Percentiles rank a stretch among this genome's conserved stretches.
Conservation (phyloP, 2,797 vertebrate species). For the Eidolon dupreanum region DNA sequence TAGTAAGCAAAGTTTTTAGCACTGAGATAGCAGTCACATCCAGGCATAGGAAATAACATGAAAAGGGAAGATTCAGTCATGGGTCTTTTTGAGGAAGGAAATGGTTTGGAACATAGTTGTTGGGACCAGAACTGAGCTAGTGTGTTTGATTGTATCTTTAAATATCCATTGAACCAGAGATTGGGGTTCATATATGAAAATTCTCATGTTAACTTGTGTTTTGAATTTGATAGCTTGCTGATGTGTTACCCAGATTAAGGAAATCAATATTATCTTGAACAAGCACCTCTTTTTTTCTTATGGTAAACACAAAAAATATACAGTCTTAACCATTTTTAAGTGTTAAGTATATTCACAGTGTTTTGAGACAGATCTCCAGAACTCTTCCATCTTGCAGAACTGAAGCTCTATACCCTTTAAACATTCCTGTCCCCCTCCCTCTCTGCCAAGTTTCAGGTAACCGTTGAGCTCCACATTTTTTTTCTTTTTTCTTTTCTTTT, state of each 20-base stretch:
- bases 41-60: background rate
- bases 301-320: background rate
- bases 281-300: background rate
- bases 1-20: constrained; percentile 2
- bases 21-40: background rate
- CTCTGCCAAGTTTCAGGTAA: background rate
- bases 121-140: background rate
- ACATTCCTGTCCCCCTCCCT: background rate
- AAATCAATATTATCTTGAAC: constrained; percentile 36
- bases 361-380: background rate
- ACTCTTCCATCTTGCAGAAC: background rate
- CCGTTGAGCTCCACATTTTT: background rate
- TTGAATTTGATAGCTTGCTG: constrained; percentile 48
- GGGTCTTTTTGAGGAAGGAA: background rate
- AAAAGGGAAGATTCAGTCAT: background rate
- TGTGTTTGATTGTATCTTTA: constrained; percentile 11
- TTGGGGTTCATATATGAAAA: constrained; percentile 34
- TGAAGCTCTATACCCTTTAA: background rate
- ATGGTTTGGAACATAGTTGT: constrained; percentile 17
- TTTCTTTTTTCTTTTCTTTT: background rate
- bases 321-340: background rate
- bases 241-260: constrained; percentile 13
- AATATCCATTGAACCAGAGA: background rate
- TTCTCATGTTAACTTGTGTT: constrained; percentile 41
- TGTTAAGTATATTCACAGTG: background rate